These are phyloP conservation scores for Geococcyx californianus DNA, from an alignment of 2,113 vertebrate genomes.

Conservation along the genomic window DNA sequence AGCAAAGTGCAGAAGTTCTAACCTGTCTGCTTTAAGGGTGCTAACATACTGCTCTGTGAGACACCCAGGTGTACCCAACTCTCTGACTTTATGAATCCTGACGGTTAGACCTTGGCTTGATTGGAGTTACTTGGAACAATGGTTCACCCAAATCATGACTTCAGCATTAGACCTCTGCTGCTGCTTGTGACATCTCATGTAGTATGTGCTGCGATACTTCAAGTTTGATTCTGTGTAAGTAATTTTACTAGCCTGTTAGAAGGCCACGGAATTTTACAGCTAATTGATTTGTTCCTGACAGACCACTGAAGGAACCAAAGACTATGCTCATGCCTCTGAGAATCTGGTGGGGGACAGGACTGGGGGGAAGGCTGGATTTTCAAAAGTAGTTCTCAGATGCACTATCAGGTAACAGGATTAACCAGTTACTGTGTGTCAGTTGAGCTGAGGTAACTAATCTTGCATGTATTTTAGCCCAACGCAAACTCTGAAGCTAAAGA, in stretches of 20 bases:
- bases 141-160: not conserved
- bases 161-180: accelerated
- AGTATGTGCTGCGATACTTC: not conserved
- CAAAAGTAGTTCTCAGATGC: not conserved
- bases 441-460: not conserved
- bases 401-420: not conserved
- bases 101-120: not conserved
- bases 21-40: not conserved
- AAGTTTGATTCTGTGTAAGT: not conserved
- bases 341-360: not conserved
- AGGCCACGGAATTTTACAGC: not conserved
- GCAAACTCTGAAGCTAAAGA: not conserved
- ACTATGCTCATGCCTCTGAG: not conserved
- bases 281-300: not conserved
- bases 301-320: not conserved
- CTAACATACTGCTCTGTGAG: not conserved
- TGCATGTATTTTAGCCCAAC: not conserved
- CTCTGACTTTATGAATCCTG: not conserved
- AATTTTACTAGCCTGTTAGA: not conserved
- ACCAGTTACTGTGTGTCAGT: not conserved
- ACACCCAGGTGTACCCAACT: not conserved
- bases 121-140: not conserved
- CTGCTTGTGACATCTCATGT: not conserved
- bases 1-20: not conserved
- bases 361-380: not conserved